Evolutionary conservation across 1,140 invertebrate species (phyloP).

Genomic region (Aphaenogaster rudis): DNA sequence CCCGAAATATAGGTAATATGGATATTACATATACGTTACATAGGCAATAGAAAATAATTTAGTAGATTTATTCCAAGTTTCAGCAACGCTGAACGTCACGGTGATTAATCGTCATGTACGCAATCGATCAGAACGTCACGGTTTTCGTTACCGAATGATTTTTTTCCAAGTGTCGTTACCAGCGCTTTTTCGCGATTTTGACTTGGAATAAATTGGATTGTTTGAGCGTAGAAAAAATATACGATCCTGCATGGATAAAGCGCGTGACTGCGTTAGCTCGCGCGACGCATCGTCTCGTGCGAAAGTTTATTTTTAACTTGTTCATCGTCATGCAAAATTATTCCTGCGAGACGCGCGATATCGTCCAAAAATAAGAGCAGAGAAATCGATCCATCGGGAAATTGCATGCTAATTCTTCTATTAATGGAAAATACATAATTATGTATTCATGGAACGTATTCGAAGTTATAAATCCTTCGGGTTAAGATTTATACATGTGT

Average conservation of each 20-base stretch:
- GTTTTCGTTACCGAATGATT: slow-evolving; percentile 50
- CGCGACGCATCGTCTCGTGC: slow-evolving; percentile 52
- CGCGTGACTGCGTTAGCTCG: neutral
- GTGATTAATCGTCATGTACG: slow-evolving; percentile 59
- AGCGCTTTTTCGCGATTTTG: neutral
- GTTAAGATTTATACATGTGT: neutral
- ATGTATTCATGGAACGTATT: neutral
- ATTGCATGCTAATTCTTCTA: slow-evolving; percentile 8
- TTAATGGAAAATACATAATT: neutral
- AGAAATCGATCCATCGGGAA: neutral
- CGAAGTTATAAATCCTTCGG: neutral
- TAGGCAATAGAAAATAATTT: slow-evolving; percentile 44
- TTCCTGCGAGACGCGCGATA: slow-evolving; percentile 34
- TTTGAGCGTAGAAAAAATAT: slow-evolving; percentile 6
- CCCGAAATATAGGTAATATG: neutral
- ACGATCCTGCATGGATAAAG: slow-evolving; percentile 17
- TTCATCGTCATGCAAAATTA: slow-evolving; percentile 38
- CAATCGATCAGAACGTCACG: slow-evolving; percentile 60
- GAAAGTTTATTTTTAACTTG: slow-evolving; percentile 51
- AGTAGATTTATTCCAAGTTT: slow-evolving; percentile 57
- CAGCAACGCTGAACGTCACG: slow-evolving; percentile 34
- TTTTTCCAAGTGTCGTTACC: slow-evolving; percentile 17
- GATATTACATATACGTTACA: neutral
- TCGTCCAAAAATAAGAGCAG: slow-evolving; percentile 39
- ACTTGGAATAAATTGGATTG: slow-evolving; percentile 38